Evolutionary conservation across 2,888 invertebrate genomes (phyloP).

Genomic region (Caprella mutica): DNA sequence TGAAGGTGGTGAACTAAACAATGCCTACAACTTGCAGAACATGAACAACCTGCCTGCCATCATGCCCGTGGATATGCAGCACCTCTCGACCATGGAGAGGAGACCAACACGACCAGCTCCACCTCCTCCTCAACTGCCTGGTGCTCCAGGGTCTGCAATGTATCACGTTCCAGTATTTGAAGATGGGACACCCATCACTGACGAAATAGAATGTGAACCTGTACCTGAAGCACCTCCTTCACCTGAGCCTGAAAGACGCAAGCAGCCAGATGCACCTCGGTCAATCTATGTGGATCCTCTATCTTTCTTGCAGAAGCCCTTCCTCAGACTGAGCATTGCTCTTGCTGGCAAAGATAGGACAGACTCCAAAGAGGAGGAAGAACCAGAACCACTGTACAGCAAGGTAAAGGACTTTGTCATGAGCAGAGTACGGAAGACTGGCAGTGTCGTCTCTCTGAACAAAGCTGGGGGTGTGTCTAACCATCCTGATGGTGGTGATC

Average conservation of each 20-base stretch:
- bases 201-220: slow-evolving; percentile 30
- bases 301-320: slow-evolving; percentile 29
- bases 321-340: slow-evolving; percentile 18
- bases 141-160: slow-evolving; percentile 6
- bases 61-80: not conserved
- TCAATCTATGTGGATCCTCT: slow-evolving; percentile 34
- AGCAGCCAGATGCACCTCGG: slow-evolving; percentile 25
- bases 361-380: slow-evolving; percentile 18
- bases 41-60: not conserved
- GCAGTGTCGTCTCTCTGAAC: slow-evolving; percentile 27
- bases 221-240: slow-evolving; percentile 33
- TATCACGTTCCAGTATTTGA: slow-evolving; percentile 20
- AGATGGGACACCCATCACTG: slow-evolving; percentile 24
- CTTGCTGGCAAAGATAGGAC: slow-evolving; percentile 5
- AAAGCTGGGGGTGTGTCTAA: slow-evolving; percentile 16
- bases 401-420: slow-evolving; percentile 30
- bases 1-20: slow-evolving; percentile 7
- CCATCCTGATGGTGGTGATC: slow-evolving; percentile 14
- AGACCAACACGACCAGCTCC: slow-evolving; percentile 32
- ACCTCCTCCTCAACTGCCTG: slow-evolving; percentile 23
- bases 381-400: slow-evolving; percentile 26
- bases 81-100: slow-evolving; percentile 16
- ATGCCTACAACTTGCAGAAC: slow-evolving; percentile 5
- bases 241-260: slow-evolving; percentile 23
- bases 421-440: slow-evolving; percentile 25